These are phyloP conservation scores for Pachycephala philippinensis DNA, from an alignment of 2,113 vertebrate genomes.

Conservation along the genomic window DNA sequence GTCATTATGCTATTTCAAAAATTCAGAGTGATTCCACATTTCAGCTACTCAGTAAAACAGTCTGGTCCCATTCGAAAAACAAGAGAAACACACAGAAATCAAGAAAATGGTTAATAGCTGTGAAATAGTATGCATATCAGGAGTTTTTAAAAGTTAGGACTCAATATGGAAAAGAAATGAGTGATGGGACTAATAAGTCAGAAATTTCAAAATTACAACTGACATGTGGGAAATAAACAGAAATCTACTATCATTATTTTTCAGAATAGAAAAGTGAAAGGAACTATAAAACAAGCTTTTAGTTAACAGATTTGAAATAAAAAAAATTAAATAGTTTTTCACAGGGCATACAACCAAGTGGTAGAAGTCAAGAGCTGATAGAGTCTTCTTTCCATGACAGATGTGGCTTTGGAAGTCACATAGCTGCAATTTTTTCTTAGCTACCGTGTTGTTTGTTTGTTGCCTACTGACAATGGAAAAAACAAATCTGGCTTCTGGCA, in stretches of 20 bases:
- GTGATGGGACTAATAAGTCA: background rate
- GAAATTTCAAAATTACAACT: background rate
- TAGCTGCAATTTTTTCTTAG: background rate
- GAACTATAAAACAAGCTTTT: background rate
- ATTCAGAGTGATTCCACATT: background rate
- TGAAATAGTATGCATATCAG: background rate
- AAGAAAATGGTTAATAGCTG: background rate
- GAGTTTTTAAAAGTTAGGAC: background rate
- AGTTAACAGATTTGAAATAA: background rate
- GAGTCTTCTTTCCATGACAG: background rate
- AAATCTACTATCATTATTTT: background rate
- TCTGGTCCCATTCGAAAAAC: background rate
- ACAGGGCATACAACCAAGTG: background rate
- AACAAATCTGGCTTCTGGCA: background rate
- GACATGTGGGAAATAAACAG: background rate
- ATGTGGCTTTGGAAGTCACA: background rate
- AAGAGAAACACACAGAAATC: background rate
- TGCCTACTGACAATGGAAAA: background rate
- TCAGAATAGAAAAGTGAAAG: background rate
- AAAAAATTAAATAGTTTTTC: background rate
- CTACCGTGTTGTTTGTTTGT: accelerated
- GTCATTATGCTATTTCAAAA: background rate
- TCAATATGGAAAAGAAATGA: background rate
- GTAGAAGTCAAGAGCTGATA: background rate
- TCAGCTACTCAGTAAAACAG: background rate